These are phyloP conservation scores for human DNA, from an alignment of 2,113 vertebrate genomes.

Conservation along the genomic window DNA sequence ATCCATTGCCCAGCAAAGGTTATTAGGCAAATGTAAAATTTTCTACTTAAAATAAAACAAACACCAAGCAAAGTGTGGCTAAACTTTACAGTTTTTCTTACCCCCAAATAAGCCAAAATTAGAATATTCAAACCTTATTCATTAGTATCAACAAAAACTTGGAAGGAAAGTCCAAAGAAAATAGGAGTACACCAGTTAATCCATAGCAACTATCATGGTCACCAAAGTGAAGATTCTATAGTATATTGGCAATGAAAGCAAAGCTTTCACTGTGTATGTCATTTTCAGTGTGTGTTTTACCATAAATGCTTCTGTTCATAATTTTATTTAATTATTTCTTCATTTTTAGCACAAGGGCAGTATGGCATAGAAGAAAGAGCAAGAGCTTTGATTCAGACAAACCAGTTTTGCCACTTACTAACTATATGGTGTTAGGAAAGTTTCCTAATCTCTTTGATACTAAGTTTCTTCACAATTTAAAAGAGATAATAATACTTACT, in stretches of 20 bases:
- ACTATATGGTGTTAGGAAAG: conserved; percentile 45
- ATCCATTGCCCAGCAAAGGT: not conserved
- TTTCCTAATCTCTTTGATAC: conserved; percentile 71
- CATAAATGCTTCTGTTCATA: conserved; percentile 6
- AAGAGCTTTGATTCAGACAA: conserved; percentile 54
- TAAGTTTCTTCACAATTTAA: conserved; percentile 69
- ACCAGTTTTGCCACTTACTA: conserved; percentile 70
- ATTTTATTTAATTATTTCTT: conserved; percentile 38
- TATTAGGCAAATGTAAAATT: not conserved
- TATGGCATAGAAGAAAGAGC: not conserved
- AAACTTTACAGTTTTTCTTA: not conserved
- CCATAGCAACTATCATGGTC: not conserved
- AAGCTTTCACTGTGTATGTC: not conserved
- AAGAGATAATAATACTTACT: conserved; percentile 59
- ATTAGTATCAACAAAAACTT: not conserved
- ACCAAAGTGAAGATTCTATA: not conserved
- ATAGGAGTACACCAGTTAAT: not conserved
- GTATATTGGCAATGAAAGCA: not conserved
- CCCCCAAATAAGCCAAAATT: not conserved
- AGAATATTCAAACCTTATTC: not conserved
- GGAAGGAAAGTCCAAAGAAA: not conserved
- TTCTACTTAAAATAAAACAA: conserved; percentile 8
- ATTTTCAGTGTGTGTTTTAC: not conserved
- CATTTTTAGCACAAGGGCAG: conserved; percentile 58
- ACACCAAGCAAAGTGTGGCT: not conserved